Evolutionary conservation across 2,113 vertebrate genomes (phyloP), one percentile per base, ranked within the genome.

Genomic region (Australoheros scitulus): DNA sequence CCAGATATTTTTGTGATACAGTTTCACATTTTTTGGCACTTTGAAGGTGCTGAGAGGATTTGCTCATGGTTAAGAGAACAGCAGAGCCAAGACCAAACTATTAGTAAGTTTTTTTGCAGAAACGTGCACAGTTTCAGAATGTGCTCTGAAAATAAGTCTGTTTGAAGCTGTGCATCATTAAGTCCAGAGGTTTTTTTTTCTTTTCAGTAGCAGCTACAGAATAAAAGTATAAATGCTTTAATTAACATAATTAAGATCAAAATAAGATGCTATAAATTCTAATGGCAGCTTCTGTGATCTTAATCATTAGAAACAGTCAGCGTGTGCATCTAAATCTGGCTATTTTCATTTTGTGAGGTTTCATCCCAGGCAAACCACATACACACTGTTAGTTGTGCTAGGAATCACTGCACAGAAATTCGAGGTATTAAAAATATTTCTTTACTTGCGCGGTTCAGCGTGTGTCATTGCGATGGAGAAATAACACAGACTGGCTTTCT

Each of bases 371-470:
- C 24, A 32, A 85, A 84, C 83, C 82, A 24, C 75, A 91, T 81
- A 89, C 55, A 75, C 38, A 64, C 47, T 15, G 5, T 56, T 58
- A 8, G 15, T 13, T 70, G 61, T 58, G 80, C 79, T 29, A 32
- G 68, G 68, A 55, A 81, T 82, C 88, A 60, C 85, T 89, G 26
- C 55, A 81, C 22, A 85, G 74, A 89, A 82, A 93, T 93, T 87
- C 10, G 60, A 91, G 70, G 81, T 85, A 92, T 92, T 85, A 83
- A 85, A 94, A 94, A 82, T 85, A 92, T 90, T 75, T 81, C 41
- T 87, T 75, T 80, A 56, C 24, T 80, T 83, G 75, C 82, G 77
- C 22, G 75, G 87, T 84, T 78, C 57, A 15, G 50, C 57, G 68
- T 88, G 87, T 87, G 90, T 85, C 87, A 78, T 88, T 63, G 85